Evolutionary conservation across 2,797 vertebrate genomes (phyloP), one percentile per base, ranked within the genome.

Genomic region (Cichlasoma orientale): DNA sequence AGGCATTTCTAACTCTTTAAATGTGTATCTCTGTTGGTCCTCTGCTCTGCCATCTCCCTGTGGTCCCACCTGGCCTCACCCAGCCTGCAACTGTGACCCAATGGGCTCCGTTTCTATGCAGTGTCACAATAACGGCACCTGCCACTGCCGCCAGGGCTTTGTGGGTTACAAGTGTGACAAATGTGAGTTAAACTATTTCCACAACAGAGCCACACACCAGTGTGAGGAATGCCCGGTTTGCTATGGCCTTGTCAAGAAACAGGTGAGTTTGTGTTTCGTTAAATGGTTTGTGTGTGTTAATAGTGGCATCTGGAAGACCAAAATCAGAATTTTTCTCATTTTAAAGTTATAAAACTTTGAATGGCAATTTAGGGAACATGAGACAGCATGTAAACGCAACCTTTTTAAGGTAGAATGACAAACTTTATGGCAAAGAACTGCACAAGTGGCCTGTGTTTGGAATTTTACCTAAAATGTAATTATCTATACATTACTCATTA

Each of bases 71-170:
- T 54, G 7, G 8, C 76, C 77, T 72, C 75, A 7, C 0, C 47
- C 90, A 99, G 98, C 96, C 74, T 99, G 98, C 84, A 97, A 96
- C 94, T 99, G 98, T 89, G 97, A 97, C 87, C 96, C 94, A 0
- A 95, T 97, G 96, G 98, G 98, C 33, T 96, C 98, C 1, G 0
- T 89, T 74, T 96, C 94, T 5, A 95, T 92, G 58, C 98, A 98
- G 91, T 99, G 98, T 86, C 95, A 93, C 0, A 75, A 92, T 82
- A 97, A 98, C 52, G 96, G 97, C 68, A 97, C 97, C 0, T 99
- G 98, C 75, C 75, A 89, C 69, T 99, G 98, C 87, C 96, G 68
- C 44, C 92, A 89, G 0, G 97, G 98, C 80, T 98, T 98, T 0
- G 83, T 95, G 86, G 97, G 97, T 57, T 95, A 97, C 90, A 98